Base-by-base conservation (phyloP, 2,797 vertebrate genomes). In the Furcifer pardalis region DNA sequence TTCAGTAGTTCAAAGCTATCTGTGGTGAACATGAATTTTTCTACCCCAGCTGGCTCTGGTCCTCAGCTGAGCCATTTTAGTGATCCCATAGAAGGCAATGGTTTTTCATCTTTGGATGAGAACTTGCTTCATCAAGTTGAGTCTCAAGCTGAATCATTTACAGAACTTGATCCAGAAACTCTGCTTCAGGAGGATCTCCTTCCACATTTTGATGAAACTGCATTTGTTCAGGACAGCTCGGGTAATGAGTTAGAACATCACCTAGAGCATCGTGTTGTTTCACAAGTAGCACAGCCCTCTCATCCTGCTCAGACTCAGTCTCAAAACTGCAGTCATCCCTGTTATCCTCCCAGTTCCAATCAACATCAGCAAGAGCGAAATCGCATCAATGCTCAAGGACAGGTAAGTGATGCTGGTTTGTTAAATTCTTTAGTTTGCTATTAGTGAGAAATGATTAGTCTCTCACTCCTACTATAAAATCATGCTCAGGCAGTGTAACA, bases 151-250 rank as follows among this genome's bases (percentile, higher is more conserved):
- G 97, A 96, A 91, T 96, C 97, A 17, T 97, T 99, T 92, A 97
- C 97, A 65, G 97, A 95, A 80, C 96, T 99, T 87, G 97, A 97
- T 84, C 96, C 97, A 0, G 97, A 97, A 65, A 97, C 98, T 93
- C 97, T 99, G 79, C 95, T 99, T 89, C 98, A 97, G 81, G 98
- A 98, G 91, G 97, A 96, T 79, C 96, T 99, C 8, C 95, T 99
- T 88, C 97, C 98, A 8, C 97, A 98, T 86, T 97, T 99, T 4
- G 98, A 98, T 87, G 97, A 96, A 66, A 91, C 97, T 83, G 92
- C 97, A 0, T 97, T 98, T 91, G 97, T 96, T 91, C 98, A 98
- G 86, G 96, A 96, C 84, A 94, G 93, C 92, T 94, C 96, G 86
- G 94, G 92, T 91, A 96, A 96, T 68, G 93, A 95, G 87, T 91